These are phyloP conservation scores for Siniperca chuatsi DNA, from an alignment of 2,113 vertebrate genomes.

Conservation along the genomic window DNA sequence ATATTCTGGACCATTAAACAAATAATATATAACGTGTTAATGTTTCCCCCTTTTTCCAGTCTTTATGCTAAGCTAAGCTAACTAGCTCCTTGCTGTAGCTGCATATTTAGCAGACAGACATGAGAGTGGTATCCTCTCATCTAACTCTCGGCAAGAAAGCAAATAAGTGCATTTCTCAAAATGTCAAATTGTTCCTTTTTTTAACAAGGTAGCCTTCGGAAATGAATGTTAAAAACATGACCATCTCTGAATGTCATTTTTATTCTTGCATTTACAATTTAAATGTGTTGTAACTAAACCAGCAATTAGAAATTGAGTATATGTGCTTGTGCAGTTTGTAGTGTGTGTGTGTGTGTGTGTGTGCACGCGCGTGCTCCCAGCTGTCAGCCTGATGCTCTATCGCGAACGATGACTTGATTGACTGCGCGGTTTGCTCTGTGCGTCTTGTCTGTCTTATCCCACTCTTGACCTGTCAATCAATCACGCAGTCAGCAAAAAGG, in stretches of 20 bases:
- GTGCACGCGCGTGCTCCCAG: constrained; percentile 18
- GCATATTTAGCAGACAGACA: neutral
- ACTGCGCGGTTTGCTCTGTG: constrained; percentile 56
- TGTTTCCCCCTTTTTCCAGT: too few relatives aligned
- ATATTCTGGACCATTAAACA: neutral
- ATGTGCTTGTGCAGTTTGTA: neutral
- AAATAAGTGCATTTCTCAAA: neutral
- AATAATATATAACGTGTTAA: neutral
- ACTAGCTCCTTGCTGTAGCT: neutral
- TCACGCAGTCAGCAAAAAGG: constrained; percentile 53
- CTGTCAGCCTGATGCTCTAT: constrained; percentile 31
- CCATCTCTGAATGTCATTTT: neutral
- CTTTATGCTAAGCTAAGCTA: too few relatives aligned
- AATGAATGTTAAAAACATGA: neutral
- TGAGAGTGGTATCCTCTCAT: neutral
- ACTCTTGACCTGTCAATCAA: constrained; percentile 70
- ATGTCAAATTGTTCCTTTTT: neutral
- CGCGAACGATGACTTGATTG: constrained; percentile 60
- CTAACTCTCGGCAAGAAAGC: neutral
- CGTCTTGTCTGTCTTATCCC: constrained; percentile 47
- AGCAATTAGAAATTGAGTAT: neutral
- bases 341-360: constrained; percentile 1
- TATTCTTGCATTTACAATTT: neutral
- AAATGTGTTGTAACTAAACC: constrained; percentile 25
- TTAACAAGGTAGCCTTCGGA: neutral